Conservation (phyloP, 64 coral and sea anemone species). For the Porites australiensis region DNA sequence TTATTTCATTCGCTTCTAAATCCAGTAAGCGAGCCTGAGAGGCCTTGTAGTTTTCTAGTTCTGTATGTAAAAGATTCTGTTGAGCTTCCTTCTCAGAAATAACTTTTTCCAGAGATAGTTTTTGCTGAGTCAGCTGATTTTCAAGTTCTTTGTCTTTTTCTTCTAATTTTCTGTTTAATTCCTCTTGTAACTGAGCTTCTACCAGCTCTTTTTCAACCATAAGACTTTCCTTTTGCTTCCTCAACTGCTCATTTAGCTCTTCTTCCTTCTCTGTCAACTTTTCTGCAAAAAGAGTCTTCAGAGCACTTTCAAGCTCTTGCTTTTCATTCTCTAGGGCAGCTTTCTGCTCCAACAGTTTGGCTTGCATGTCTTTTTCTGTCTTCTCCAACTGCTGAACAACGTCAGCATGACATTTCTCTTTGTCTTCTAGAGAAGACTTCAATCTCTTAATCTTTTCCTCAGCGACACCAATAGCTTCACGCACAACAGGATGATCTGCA, state of each 20-base stretch:
- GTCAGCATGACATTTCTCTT: slow-evolving; percentile 75
- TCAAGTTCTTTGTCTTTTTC: slow-evolving; percentile 97
- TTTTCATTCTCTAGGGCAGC: slow-evolving; percentile 83
- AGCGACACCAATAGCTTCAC: slow-evolving; percentile 83
- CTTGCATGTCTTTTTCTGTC: slow-evolving; percentile 77
- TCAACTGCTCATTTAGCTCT: slow-evolving; percentile 68
- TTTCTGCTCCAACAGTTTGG: slow-evolving; percentile 83
- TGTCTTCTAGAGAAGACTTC: slow-evolving; percentile 70
- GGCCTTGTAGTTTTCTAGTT: slow-evolving; percentile 83
- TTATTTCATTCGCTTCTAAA: slow-evolving; percentile 89
- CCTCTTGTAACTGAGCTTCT: slow-evolving; percentile 70
- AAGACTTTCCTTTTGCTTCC: slow-evolving; percentile 81
- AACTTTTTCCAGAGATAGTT: slow-evolving; percentile 81
- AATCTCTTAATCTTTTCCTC: slow-evolving; percentile 91
- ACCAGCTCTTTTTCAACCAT: slow-evolving; percentile 90
- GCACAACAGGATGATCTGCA: slow-evolving; percentile 7
- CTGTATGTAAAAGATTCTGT: slow-evolving; percentile 77
- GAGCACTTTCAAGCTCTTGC: slow-evolving; percentile 64
- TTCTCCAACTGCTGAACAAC: slow-evolving; percentile 74
- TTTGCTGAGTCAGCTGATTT: slow-evolving; percentile 75
- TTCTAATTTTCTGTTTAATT: slow-evolving; percentile 82
- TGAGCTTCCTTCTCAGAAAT: slow-evolving; percentile 90
- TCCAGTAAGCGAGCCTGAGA: slow-evolving; percentile 77
- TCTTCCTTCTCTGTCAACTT: slow-evolving; percentile 80
- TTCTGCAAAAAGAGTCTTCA: slow-evolving; percentile 72